Evolutionary conservation across 2,113 vertebrate genomes (phyloP), one percentile per base, ranked within the genome.

Genomic region (Semicossyphus pulcher): DNA sequence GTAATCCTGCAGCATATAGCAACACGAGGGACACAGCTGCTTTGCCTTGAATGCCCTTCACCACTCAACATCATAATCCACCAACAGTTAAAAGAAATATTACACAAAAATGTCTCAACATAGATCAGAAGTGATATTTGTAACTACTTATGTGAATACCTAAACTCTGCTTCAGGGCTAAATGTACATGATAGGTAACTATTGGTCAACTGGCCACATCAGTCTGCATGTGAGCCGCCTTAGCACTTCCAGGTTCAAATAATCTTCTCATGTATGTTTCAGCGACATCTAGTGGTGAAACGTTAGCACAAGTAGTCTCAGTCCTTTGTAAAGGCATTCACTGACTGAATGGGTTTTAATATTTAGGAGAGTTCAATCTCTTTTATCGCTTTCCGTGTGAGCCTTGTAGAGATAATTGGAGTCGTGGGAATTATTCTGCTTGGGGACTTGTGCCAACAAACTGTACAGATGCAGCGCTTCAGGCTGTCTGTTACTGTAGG

Each of bases 211-310:
- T 60, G 8, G 39, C 59, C 68, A 80, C 80, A 80, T 72, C 56
- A 60, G 54, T 64, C 63, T 82, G 70, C 71, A 78, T 58, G 68
- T 72, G 47, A 83, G 76, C 75, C 54, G 78, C 71, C 61, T 68
- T 64, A 83, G 87, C 83, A 86, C 76, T 86, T 61, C 71, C 47
- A 60, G 45, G n/a, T 70, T 76, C 51, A 70, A 67, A 58, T 21
- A n/a, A 39, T 61, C 31, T 36, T 67, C 31, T 59, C 3, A 1
- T 63, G 37, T 44, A 8, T 45, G 29, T 72, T 68, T 72, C 20
- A 62, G 67, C 48, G 25, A 54, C 34, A 48, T 62, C n/a, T 20
- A 36, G 32, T 2, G 11, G 18, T 1, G n/a, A 10, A 64, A 44
- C 12, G n/a, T 56, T 7, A 28, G 6, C 37, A 57, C 29, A 62